phyloP scores from a whole-genome alignment of 2,888 invertebrate species.

The Lobophora halterata region DNA sequence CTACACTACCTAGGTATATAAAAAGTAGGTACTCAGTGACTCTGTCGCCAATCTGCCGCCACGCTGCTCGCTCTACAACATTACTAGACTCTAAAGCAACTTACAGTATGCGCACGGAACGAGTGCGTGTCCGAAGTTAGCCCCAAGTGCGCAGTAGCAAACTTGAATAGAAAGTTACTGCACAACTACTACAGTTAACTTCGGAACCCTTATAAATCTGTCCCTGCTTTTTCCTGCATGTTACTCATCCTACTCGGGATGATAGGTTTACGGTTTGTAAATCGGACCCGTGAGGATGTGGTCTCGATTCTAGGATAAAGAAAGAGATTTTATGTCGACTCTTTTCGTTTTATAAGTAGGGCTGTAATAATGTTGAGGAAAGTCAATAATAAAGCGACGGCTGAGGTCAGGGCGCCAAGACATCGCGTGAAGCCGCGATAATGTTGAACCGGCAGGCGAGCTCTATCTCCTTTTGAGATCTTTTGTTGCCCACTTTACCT shows the following conservation, averaged over 20 bases:
- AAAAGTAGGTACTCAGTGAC: too few relatives aligned
- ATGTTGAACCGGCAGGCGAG: slow-evolving; percentile 55
- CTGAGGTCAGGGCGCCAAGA: slow-evolving; percentile 62
- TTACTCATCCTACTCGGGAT: slow-evolving; percentile 34
- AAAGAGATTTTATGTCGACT: slow-evolving; percentile 23
- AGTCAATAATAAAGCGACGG: slow-evolving; percentile 60
- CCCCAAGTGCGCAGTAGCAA: too few relatives aligned
- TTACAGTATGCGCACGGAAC: too few relatives aligned
- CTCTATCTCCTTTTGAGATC: slow-evolving; percentile 55
- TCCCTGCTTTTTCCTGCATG: slow-evolving; percentile 41
- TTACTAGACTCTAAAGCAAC: too few relatives aligned
- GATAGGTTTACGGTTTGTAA: slow-evolving; percentile 17
- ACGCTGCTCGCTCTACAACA: slow-evolving; percentile 28
- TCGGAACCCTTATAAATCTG: slow-evolving; percentile 45
- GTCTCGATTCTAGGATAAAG: slow-evolving; percentile 7
- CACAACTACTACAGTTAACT: slow-evolving; percentile 18
- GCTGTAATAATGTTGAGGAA: slow-evolving; percentile 44
- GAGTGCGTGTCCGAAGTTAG: too few relatives aligned
- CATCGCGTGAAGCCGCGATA: slow-evolving; percentile 62
- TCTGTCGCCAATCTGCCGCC: slow-evolving; percentile 25
- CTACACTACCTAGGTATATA: too few relatives aligned
- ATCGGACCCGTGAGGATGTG: not conserved
- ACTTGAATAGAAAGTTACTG: too few relatives aligned
- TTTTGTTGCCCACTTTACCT: slow-evolving; percentile 34
- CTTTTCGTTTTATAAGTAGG: slow-evolving; percentile 33